phyloP scores from a whole-genome alignment of 2,797 vertebrate species.

The Pangasius sanitwongsei region DNA sequence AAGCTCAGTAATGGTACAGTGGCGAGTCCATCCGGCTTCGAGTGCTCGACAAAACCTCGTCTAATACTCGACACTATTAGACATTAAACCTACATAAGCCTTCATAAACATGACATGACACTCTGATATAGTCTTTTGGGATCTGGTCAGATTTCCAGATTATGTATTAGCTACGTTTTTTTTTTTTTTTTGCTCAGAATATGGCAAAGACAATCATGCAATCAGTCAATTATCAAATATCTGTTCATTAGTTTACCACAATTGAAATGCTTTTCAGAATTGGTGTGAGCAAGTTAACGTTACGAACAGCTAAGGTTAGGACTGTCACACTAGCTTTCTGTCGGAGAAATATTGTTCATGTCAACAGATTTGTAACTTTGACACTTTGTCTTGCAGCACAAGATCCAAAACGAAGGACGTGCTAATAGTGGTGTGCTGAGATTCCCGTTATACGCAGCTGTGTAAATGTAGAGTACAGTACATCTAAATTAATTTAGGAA shows the following conservation, averaged over 20 bases:
- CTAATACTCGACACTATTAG: conserved; percentile 27
- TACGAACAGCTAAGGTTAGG: background rate
- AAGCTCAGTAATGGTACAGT: conserved; percentile 46
- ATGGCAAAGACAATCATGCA: background rate
- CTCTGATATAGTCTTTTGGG: background rate
- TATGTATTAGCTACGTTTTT: background rate
- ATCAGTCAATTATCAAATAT: background rate
- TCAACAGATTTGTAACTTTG: background rate
- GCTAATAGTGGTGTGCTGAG: background rate
- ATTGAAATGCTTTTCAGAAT: background rate
- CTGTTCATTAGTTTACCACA: background rate
- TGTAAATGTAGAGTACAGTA: background rate
- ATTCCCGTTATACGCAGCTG: background rate
- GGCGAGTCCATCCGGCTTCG: conserved; percentile 13
- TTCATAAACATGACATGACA: conserved; percentile 47
- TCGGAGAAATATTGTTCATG: background rate
- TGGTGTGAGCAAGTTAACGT: background rate
- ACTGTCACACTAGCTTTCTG: background rate
- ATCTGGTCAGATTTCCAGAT: background rate
- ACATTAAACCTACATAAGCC: conserved; percentile 35
- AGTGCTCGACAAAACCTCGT: conserved; percentile 35
- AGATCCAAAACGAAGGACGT: background rate
- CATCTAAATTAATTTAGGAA: background rate
- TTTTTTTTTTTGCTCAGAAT: background rate
- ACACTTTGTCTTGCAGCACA: background rate